Conservation (phyloP, 2,888 invertebrate species). For the Meteorus colon region DNA sequence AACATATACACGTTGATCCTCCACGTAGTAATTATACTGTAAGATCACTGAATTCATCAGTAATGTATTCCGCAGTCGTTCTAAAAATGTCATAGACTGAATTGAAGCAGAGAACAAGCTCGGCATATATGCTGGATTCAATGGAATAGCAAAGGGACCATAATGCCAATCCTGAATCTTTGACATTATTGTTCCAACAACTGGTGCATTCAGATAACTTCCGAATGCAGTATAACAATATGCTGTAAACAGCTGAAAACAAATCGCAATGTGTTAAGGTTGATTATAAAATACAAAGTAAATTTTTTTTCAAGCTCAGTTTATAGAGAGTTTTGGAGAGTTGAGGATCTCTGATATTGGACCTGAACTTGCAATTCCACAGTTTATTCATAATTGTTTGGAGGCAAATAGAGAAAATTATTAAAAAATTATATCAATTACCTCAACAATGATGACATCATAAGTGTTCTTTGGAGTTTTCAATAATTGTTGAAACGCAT, state of each 20-base stretch:
- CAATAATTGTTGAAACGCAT: constrained; percentile 50
- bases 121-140: constrained; percentile 55
- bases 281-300: too few species aligned
- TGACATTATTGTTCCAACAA: constrained; percentile 54
- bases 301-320: too few species aligned
- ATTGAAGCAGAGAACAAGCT: constrained; percentile 45
- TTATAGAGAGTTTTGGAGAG: too few species aligned
- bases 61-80: constrained; percentile 59
- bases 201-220: constrained; percentile 57
- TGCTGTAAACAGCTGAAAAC: constrained; percentile 55
- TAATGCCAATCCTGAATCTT: constrained; percentile 59
- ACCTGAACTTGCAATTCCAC: too few species aligned
- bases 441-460: constrained; percentile 56
- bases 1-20: constrained; percentile 48
- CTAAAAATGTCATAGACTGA: constrained; percentile 57
- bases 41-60: background rate
- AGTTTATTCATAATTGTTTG: too few species aligned
- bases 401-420: too few species aligned
- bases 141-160: constrained; percentile 55
- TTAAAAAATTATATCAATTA: constrained; percentile 30
- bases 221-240: constrained; percentile 62
- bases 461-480: constrained; percentile 56
- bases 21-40: constrained; percentile 42
- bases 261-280: background rate
- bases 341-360: too few species aligned